Evolutionary conservation across 2,888 invertebrate species (phyloP), one percentile per base, ranked within the genome.

Genomic region (Eulithis testata): DNA sequence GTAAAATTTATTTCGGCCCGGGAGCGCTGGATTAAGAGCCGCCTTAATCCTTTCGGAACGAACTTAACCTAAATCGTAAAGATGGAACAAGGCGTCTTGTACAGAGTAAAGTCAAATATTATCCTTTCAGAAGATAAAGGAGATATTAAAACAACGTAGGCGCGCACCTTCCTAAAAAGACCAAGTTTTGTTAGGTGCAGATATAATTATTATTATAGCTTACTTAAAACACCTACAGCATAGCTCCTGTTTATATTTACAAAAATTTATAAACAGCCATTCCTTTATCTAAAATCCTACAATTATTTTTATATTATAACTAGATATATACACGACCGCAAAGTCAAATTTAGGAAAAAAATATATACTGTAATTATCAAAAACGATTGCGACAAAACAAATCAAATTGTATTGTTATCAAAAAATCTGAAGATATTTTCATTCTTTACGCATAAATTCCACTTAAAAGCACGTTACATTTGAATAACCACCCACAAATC

Each of bases 41-140:
- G 85, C 80, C 86, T 91, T 92, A 92, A 93, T 93, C 92, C 91
- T 91, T 91, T 89, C 84, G 83, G 82, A 87, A 87, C 84, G 86
- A 91, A 91, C 85, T 91, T 89, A 91, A 89, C 90, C 88, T 87
- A 88, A 90, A 93, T 90, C 89, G 89, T 92, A 91, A 92, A 93
- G 90, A 89, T 84, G 89, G 86, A 89, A 87, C 87, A 88, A 87
- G 84, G 83, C 86, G 89, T 90, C 90, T 91, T 91, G 88, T 91
- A 90, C 87, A 81, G 88, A 88, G 87, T 87, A 78, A 89, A 91
- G 84, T 90, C 90, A 88, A 91, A 91, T 91, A 89, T 91, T 90
- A 92, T 90, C 87, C 87, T 86, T 84, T 73, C 81, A 80, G 83
- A 80, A 86, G 89, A 91, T 91, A 91, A 89, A 84, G 78, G 80